Percentiles rank a stretch among this genome's conserved stretches.
Conservation (phyloP, 2,113 vertebrate species). For the Rhea pennata region DNA sequence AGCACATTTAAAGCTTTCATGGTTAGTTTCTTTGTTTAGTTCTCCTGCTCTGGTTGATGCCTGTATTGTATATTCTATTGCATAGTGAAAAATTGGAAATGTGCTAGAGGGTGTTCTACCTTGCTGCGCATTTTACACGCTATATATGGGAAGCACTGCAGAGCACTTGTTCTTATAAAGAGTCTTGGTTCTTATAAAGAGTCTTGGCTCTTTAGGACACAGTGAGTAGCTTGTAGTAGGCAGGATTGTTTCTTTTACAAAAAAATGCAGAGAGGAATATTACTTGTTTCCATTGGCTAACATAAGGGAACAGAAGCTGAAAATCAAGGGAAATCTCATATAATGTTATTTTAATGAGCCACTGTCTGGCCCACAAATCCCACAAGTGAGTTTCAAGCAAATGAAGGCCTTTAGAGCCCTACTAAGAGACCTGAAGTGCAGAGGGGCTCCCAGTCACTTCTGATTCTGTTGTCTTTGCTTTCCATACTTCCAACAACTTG, state of each 20-base stretch:
- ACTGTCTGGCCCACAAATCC: background rate
- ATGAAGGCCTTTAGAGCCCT: background rate
- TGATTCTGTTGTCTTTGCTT: background rate
- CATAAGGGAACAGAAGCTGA: background rate
- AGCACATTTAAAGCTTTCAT: background rate
- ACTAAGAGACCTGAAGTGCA: background rate
- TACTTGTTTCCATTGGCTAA: background rate
- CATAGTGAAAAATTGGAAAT: background rate
- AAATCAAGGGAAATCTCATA: background rate
- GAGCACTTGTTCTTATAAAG: background rate
- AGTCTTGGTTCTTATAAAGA: background rate
- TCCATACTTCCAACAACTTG: background rate
- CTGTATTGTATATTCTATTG: background rate
- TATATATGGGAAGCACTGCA: background rate
- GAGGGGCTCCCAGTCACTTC: background rate
- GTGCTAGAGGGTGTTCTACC: background rate
- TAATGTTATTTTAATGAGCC: background rate
- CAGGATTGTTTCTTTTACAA: background rate
- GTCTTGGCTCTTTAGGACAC: background rate
- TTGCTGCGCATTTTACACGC: background rate
- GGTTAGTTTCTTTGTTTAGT: background rate
- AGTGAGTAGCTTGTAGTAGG: background rate
- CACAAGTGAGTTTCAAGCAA: background rate
- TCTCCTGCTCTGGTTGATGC: background rate
- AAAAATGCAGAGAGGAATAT: background rate